Conservation (phyloP, 2,888 invertebrate genomes). For the Parnassius mnemosyne region DNA sequence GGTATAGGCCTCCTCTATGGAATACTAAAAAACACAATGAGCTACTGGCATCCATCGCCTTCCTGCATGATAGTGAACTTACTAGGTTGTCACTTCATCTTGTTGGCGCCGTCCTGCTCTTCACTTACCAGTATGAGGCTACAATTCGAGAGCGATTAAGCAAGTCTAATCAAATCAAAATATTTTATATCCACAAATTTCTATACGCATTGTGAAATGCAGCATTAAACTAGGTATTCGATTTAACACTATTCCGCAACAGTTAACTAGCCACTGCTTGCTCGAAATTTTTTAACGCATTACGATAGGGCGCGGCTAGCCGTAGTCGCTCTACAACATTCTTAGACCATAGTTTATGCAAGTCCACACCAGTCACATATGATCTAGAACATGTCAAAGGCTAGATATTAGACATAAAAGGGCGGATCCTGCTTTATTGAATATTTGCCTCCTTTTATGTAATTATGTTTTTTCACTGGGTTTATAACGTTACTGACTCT, state of each 20-base stretch:
- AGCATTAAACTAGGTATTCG: not conserved
- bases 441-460: conserved; percentile 25
- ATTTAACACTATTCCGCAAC: conserved; percentile 12
- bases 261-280: conserved; percentile 1
- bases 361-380: conserved; percentile 39
- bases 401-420: conserved; percentile 31
- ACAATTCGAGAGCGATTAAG: too few relatives aligned
- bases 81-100: too few relatives aligned
- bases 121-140: too few relatives aligned
- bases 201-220: conserved; percentile 1
- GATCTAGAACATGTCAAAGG: conserved; percentile 54
- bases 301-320: conserved; percentile 17
- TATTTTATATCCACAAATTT: conserved; percentile 2
- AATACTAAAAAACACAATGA: too few relatives aligned
- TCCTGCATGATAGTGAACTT: too few relatives aligned
- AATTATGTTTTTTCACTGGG: conserved; percentile 9
- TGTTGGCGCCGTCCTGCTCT: too few relatives aligned
- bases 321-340: conserved; percentile 29
- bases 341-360: conserved; percentile 41
- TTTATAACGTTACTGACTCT: conserved; percentile 12
- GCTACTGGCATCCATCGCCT: too few relatives aligned
- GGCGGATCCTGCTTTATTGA: conserved; percentile 15
- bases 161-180: too few relatives aligned
- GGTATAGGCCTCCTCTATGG: too few relatives aligned
- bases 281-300: conserved; percentile 13